Base-by-base conservation (phyloP, 2,888 invertebrate species). In the Drosophila paracracens region DNA sequence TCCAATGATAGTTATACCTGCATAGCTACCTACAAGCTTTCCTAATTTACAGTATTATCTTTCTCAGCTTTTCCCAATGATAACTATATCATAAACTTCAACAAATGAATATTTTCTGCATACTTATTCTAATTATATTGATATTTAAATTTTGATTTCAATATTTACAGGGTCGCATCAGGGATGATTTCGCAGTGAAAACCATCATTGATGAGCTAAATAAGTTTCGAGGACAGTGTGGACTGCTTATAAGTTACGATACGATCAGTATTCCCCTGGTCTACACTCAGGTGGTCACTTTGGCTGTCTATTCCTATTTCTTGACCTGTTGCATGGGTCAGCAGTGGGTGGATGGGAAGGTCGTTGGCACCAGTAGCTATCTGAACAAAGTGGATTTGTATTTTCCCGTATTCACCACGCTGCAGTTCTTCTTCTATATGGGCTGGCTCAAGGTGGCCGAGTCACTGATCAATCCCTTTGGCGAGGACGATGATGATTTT, bases 391-490 rank as follows among this genome's bases (percentile, higher is more conserved):
- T 98, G 88, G 98, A 98, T 93, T 94, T 97, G 51, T 98, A 98
- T 91, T 96, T 98, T 92, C 98, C 98, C 0, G 94, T 98, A 84
- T 98, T 98, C 92, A 97, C 97, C 7, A 96, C 97, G 18, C 94
- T 98, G 71, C 97, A 98, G 92, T 97, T 97, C 92, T 96, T 96
- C 92, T 96, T 97, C 94, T 97, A 97, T 90, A 96, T 97, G 96
- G 98, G 98, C 18, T 98, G 98, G 98, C 93, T 98, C 43, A 98
- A 98, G 94, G 98, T 98, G 87, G 98, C 98, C 29, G 98, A 98
- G 93, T 96, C 97, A 0, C 93, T 98, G 63, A 97, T 98, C 76
- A 98, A 98, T 93, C 98, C 98, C 0, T 98, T 98, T 88, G 98
- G 98, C 1, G 97, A 97, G 91, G 97, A 98, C 86, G 98, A 98